phyloP scores from a whole-genome alignment of 2,888 invertebrate genomes.

The Nemotelus nigrinus region DNA sequence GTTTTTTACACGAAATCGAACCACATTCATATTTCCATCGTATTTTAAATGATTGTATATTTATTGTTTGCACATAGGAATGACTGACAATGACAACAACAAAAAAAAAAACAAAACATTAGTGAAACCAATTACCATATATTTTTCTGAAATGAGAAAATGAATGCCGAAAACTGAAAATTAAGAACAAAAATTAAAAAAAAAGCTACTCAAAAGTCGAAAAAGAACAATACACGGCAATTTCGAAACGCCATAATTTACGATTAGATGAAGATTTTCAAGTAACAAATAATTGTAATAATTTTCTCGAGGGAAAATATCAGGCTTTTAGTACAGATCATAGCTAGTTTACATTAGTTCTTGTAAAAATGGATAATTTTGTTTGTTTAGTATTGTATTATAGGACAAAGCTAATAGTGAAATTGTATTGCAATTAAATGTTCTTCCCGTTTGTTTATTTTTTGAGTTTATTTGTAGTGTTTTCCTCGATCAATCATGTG shows the following conservation, averaged over 20 bases:
- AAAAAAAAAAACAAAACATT: constrained; percentile 4
- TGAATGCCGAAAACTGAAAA: background rate
- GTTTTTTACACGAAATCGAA: constrained; percentile 22
- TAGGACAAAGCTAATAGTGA: background rate
- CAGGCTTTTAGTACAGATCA: too few species aligned
- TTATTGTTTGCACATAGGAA: constrained; percentile 32
- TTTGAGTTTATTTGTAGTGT: background rate
- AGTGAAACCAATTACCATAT: constrained; percentile 24
- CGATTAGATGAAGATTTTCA: too few species aligned
- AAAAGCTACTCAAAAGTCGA: background rate
- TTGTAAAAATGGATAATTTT: too few species aligned
- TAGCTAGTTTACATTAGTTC: too few species aligned
- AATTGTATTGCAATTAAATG: constrained; percentile 11
- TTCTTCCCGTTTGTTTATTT: background rate
- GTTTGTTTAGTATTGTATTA: constrained; percentile 20
- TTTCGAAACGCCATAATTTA: background rate
- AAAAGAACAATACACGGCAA: background rate
- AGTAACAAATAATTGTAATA: too few species aligned
- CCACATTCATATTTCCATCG: background rate
- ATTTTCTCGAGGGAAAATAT: too few species aligned
- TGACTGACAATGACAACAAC: constrained; percentile 19
- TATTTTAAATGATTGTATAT: constrained; percentile 35
- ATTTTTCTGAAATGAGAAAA: constrained; percentile 20
- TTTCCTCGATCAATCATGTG: constrained; percentile 1
- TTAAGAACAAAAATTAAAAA: background rate